Conservation (phyloP, 2,888 invertebrate genomes). For the Pristionchus exspectatus region DNA sequence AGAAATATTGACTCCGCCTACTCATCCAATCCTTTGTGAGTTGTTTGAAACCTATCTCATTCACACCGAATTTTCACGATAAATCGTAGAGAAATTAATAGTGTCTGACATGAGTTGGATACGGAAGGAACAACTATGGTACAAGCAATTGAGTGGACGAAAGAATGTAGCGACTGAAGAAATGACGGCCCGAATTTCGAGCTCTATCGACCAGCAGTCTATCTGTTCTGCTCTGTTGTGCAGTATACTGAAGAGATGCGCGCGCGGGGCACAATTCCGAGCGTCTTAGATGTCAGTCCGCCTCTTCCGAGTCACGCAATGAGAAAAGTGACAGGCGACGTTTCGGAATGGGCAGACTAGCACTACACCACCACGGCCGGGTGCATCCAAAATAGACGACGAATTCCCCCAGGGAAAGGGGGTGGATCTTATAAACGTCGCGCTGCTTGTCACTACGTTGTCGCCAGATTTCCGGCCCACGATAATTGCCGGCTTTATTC, state of each 20-base stretch:
- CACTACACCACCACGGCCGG: not conserved
- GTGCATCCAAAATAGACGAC: constrained; percentile 28
- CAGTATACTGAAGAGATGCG: not conserved
- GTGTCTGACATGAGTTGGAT: not conserved
- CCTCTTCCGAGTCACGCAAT: constrained; percentile 45
- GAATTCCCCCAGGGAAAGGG: constrained; percentile 4
- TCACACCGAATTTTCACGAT: too few relatives aligned
- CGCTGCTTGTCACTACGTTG: constrained; percentile 10
- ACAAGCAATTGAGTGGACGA: too few relatives aligned
- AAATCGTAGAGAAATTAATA: too few relatives aligned
- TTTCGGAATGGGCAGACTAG: constrained; percentile 36
- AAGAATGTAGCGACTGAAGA: too few relatives aligned
- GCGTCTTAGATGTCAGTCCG: not conserved
- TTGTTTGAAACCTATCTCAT: not conserved
- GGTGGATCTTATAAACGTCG: not conserved
- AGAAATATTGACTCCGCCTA: too few relatives aligned
- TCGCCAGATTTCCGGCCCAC: constrained; percentile 8
- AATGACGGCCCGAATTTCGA: too few relatives aligned
- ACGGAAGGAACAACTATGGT: not conserved
- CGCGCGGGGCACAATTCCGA: not conserved
- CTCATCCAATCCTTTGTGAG: too few relatives aligned
- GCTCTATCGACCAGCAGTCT: not conserved
- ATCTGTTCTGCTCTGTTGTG: not conserved
- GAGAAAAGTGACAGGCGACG: constrained; percentile 46
- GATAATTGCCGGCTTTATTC: constrained; percentile 15